Base-by-base conservation (phyloP, 2,888 invertebrate genomes). In the Dilophus febrilis region DNA sequence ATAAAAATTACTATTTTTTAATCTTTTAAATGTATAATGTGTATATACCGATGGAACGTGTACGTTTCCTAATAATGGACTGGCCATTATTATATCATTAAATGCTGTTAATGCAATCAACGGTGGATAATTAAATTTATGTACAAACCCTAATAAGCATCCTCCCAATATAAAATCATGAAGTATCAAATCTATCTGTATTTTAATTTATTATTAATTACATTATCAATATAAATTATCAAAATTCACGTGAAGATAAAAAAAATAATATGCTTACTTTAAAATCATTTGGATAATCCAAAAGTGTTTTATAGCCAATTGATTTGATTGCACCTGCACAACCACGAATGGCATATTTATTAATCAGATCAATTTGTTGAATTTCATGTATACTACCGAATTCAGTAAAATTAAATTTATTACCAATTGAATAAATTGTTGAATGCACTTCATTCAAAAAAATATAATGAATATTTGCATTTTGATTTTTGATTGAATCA, bases 61-160 rank as follows among this genome's bases (percentile, higher is more conserved):
- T 14, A 17, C 13, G 8, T 32, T 13, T 13, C 8, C 4, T 4
- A 17, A 3, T 10, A 32, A 13, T 14, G 32, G 7, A 14, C 17
- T 32, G 8, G 32, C 4, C 14, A 13, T 3, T 14, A 32, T 14
- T 14, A 16, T 32, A 16, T 32, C 32, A 34, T 45, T 46, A 14
- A 49, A 54, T 12, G 53, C 50, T 11, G 46, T 44, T 1, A 56
- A 41, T 12, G 55, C 54, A 26, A 56, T 45, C 22, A 59, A 42
- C 11, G 58, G 53, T 18, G 56, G 53, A 47, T 53, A 47, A 1
- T 48, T 47, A 42, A 56, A 59, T 37, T 51, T 52, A 27, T 57
- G 49, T 1, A 52, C 45, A 38, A 59, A 52, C 1, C 53, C 54
- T 12, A 59, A 22, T n/a, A 58, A 40, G 46, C 50, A 52, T 3